Conservation (phyloP, 2,113 vertebrate genomes). For the Anolis carolinensis region DNA sequence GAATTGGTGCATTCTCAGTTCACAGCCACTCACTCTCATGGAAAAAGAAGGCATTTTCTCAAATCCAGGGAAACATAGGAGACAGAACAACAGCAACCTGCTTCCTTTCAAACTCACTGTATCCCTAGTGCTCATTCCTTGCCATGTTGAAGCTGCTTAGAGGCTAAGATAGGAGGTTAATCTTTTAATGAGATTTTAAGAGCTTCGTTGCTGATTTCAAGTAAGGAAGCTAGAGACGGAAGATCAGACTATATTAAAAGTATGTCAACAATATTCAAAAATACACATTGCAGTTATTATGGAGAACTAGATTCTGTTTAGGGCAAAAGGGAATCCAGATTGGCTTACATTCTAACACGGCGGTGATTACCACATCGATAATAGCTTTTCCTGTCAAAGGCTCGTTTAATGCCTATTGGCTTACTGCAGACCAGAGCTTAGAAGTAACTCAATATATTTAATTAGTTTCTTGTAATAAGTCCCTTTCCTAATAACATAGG, state of each 20-base stretch:
- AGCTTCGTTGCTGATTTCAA: conserved; percentile 42
- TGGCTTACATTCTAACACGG: not conserved
- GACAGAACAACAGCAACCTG: not conserved
- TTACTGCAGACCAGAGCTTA: not conserved
- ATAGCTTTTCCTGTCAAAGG: not conserved
- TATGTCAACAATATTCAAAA: not conserved
- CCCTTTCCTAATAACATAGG: too few relatives aligned
- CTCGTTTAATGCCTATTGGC: not conserved
- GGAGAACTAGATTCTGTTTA: conserved; percentile 19
- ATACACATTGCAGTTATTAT: conserved; percentile 29
- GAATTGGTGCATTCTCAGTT: not conserved
- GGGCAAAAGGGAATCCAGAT: conserved; percentile 34
- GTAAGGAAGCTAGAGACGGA: conserved; percentile 37
- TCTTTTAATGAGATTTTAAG: conserved; percentile 65
- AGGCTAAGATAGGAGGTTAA: conserved; percentile 49
- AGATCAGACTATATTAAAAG: conserved; percentile 39
- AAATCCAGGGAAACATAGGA: not conserved
- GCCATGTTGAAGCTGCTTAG: conserved; percentile 14
- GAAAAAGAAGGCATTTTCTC: not conserved
- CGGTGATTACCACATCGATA: not conserved
- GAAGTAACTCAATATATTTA: too few relatives aligned
- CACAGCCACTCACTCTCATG: not conserved
- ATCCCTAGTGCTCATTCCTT: conserved; percentile 3
- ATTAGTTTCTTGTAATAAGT: too few relatives aligned
- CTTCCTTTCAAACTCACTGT: conserved; percentile 21